Conservation (phyloP, 2,888 invertebrate genomes). For the Ophion ventricosus region DNA sequence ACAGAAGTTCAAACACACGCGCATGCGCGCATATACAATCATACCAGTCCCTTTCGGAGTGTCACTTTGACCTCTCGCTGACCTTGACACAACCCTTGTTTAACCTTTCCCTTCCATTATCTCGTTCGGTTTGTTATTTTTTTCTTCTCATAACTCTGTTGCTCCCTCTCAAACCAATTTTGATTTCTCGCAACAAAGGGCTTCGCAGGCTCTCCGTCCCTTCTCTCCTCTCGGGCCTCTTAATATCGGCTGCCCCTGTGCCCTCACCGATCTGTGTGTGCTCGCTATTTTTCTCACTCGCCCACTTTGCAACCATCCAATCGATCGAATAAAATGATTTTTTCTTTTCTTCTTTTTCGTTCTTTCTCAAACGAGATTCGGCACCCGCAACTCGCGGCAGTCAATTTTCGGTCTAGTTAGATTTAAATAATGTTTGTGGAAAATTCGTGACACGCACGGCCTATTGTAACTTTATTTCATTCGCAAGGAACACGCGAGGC, state of each 20-base stretch:
- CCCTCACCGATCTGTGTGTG: not conserved
- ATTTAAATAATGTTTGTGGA: constrained; percentile 8
- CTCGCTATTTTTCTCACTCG: constrained; percentile 12
- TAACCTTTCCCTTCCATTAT: constrained; percentile 2
- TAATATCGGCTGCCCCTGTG: not conserved
- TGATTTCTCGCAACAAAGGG: constrained; percentile 53
- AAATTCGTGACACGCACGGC: constrained; percentile 6
- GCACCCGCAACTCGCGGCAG: not conserved
- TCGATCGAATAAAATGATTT: constrained; percentile 6
- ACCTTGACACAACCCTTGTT: constrained; percentile 28
- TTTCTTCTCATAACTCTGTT: constrained; percentile 22
- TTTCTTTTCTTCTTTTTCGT: not conserved
- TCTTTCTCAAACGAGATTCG: not conserved
- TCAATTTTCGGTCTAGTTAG: not conserved
- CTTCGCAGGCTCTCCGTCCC: not conserved
- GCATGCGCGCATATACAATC: constrained; percentile 59
- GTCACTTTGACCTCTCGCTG: constrained; percentile 66
- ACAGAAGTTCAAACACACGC: constrained; percentile 66
- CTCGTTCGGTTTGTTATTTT: constrained; percentile 15
- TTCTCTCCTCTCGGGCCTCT: constrained; percentile 4
- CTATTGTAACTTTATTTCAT: constrained; percentile 2
- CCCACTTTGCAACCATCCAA: constrained; percentile 1
- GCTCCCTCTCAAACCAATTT: constrained; percentile 39
- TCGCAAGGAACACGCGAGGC: constrained; percentile 27
- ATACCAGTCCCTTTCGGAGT: constrained; percentile 46